Base-by-base conservation (phyloP, 2,888 invertebrate genomes). In the Holacanthella duospinosa region DNA sequence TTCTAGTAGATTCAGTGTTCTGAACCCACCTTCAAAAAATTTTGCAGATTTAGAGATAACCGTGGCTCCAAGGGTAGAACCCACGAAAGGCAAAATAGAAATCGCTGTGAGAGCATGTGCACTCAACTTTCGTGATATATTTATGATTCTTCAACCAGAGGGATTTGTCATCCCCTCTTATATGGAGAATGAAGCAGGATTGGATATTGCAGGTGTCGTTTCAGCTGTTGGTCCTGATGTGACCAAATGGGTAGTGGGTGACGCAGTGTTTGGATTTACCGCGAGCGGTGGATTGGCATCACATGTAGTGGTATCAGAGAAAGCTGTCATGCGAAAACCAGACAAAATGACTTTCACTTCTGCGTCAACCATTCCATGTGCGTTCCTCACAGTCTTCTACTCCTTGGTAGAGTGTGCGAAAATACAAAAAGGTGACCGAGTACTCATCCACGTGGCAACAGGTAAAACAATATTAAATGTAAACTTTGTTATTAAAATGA, bases 371-470 rank as follows among this genome's bases (percentile, higher is more conserved):
- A 24, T 66, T 1, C 64, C 66, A 4, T 62, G 59, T 6, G 66
- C 60, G 2, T 59, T 62, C 26, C 19, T 59, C 24, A 66, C 66
- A 4, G 60, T 64, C 0, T 66, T 60, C 29, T 24, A 59, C 26
- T 61, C 64, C 29, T 29, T 66, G 9, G 27, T 64, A 9, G 43
- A 61, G n/a, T 26, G 57, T 4, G 64, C 64, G 1, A 66, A 66
- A 55, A 9, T 66, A 29, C 55, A 63, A 27, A 29, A 16, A 44
- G 21, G 21, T 27, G 48, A 2, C 60, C 60, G 56, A 12, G 27
- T 55, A 9, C 54, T 68, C 4, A 61, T 68, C 19, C 68, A 68
- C 27, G 64, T 64, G 0, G 65, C 63, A n/a, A n/a, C n/a, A 12
- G 68, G n/a, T n/a, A n/a, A n/a, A n/a, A n/a, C n/a, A n/a, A n/a